Conservation (phyloP, 2,113 vertebrate genomes). For the Pollimyrus isidori region DNA sequence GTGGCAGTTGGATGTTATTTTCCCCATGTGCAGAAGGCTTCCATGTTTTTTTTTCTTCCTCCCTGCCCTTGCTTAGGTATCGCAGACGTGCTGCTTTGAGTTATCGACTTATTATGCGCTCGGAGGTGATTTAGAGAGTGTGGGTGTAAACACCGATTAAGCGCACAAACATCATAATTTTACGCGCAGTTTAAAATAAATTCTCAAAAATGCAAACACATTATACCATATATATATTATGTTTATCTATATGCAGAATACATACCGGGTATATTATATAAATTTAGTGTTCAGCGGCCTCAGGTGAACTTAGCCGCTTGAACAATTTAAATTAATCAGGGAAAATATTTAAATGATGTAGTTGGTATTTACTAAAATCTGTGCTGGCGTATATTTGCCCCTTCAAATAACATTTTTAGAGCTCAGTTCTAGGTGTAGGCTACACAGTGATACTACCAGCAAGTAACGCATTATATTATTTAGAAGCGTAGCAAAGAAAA, state of each 20-base stretch:
- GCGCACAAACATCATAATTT: not conserved
- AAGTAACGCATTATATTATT: not conserved
- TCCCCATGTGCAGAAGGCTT: not conserved
- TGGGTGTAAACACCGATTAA: not conserved
- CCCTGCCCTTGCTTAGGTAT: not conserved
- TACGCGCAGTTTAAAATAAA: not conserved
- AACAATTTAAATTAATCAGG: not conserved
- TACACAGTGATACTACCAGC: not conserved
- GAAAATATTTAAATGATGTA: not conserved
- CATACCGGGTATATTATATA: not conserved
- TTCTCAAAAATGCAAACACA: not conserved
- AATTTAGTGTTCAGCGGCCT: not conserved
- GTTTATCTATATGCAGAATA: not conserved
- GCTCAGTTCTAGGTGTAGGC: not conserved
- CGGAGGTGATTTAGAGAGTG: not conserved
- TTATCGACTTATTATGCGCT: not conserved
- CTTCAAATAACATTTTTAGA: not conserved
- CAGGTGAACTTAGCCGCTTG: not conserved
- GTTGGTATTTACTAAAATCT: not conserved
- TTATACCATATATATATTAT: not conserved
- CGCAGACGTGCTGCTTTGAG: not conserved
- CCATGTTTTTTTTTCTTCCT: no score
- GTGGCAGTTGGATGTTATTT: not conserved
- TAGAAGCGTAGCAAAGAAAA: not conserved
- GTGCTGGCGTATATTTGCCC: not conserved